Evolutionary conservation across 2,113 vertebrate species (phyloP).

Genomic region (Charadrius vociferus): DNA sequence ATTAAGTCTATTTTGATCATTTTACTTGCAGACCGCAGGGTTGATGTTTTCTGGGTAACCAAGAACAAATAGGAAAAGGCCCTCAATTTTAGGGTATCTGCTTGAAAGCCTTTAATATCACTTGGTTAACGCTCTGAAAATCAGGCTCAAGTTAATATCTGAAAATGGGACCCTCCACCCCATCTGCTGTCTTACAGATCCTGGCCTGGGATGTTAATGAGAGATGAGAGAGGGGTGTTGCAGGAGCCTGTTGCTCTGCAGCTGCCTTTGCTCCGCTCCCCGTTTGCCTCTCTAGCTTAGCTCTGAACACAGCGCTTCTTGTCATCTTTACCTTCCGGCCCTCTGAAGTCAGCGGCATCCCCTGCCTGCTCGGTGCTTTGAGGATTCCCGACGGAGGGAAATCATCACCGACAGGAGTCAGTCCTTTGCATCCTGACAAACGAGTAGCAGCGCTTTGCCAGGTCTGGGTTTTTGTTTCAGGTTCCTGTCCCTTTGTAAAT

Average conservation of each 20-base stretch:
- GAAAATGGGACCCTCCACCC: no score
- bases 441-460: rapidly evolving
- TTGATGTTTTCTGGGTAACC: background rate
- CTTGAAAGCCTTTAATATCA: background rate
- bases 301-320: no score
- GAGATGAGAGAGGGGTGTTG: no score
- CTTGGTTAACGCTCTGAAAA: background rate
- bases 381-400: background rate
- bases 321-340: no score
- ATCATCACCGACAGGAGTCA: background rate
- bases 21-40: background rate
- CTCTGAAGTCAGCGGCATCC: background rate
- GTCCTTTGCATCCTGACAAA: background rate
- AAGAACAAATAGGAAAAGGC: background rate
- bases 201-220: no score
- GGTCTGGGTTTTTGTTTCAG: background rate
- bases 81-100: background rate
- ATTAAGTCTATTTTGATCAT: background rate
- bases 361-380: background rate
- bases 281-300: no score
- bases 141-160: no score
- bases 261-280: no score
- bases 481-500: background rate
- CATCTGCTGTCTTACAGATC: no score
- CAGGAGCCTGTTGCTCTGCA: no score